These are phyloP conservation scores for Diarsia mendica DNA, from an alignment of 2,888 invertebrate species.

Conservation along the genomic window DNA sequence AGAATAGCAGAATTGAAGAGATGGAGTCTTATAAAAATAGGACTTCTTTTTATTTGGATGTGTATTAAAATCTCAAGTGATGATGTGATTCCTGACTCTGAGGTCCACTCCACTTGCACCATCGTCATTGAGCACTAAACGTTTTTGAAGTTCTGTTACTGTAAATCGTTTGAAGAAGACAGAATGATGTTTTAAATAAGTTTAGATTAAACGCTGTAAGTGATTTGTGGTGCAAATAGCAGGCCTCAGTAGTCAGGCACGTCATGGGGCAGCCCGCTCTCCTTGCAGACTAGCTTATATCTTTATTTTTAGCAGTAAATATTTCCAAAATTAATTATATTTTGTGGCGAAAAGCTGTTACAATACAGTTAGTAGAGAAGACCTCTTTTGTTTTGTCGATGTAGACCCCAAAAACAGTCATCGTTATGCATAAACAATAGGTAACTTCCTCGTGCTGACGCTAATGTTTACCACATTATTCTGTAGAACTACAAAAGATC, in stretches of 20 bases:
- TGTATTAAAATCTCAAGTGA: neutral
- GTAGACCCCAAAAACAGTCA: conserved; percentile 3
- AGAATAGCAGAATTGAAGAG: too few relatives aligned
- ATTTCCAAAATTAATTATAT: neutral
- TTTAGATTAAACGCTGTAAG: neutral
- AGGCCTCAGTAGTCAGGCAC: neutral
- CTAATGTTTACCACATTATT: conserved; percentile 3
- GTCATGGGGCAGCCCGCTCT: neutral
- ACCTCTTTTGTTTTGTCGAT: conserved; percentile 2
- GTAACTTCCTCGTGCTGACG: conserved; percentile 5
- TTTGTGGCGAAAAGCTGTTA: neutral
- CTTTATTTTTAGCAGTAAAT: neutral
- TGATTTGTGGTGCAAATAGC: neutral
- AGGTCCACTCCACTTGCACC: neutral
- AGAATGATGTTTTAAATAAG: neutral
- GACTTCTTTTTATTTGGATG: neutral
- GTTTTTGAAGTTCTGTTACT: neutral
- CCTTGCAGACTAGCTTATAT: neutral
- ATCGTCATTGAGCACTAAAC: neutral
- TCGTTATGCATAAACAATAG: neutral
- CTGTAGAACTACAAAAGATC: conserved; percentile 15
- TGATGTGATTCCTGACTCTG: neutral
- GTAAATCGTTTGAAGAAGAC: neutral
- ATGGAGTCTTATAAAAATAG: neutral
- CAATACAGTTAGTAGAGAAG: neutral